phyloP scores from a whole-genome alignment of 2,113 vertebrate species.

The Brachionichthys hirsutus region DNA sequence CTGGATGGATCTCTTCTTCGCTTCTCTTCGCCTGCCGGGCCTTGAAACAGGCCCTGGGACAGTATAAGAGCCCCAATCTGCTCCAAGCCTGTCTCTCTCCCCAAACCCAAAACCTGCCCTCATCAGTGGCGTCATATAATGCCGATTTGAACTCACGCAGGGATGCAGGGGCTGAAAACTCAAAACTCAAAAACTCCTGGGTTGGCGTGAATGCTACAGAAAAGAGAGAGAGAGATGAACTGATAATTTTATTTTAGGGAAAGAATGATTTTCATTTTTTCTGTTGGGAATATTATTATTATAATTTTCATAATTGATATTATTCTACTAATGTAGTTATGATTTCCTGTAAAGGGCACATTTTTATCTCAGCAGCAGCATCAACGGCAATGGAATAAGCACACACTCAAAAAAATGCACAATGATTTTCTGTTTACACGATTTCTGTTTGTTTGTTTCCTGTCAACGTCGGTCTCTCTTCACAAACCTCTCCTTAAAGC shows the following conservation, averaged over 20 bases:
- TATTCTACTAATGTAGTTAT: slow-evolving; percentile 73
- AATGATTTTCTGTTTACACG: slow-evolving; percentile 79
- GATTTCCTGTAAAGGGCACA: slow-evolving; percentile 80
- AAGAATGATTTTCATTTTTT: slow-evolving; percentile 68
- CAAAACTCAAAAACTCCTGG: slow-evolving; percentile 55
- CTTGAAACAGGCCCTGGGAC: slow-evolving; percentile 44
- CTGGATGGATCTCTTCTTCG: slow-evolving; percentile 51
- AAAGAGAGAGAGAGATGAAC: slow-evolving; percentile 39
- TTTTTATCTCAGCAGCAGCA: slow-evolving; percentile 75
- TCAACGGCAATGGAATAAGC: slow-evolving; percentile 72
- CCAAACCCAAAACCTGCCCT: slow-evolving; percentile 22
- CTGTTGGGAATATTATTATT: slow-evolving; percentile 71
- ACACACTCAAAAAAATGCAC: slow-evolving; percentile 77
- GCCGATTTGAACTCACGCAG: slow-evolving; percentile 40
- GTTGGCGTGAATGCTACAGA: slow-evolving; percentile 31
- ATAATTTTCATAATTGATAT: slow-evolving; percentile 74
- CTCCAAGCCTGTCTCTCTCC: slow-evolving; percentile 27
- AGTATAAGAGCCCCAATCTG: slow-evolving; percentile 31
- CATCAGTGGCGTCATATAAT: slow-evolving; percentile 27
- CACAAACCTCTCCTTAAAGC: slow-evolving; percentile 55
- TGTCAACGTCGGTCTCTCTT: slow-evolving; percentile 46
- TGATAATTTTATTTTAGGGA: slow-evolving; percentile 63
- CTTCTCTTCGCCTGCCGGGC: slow-evolving; percentile 41
- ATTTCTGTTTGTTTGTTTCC: slow-evolving; percentile 61
- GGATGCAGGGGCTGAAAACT: slow-evolving; percentile 20